A percentile compares a stretch with the other conserved stretches of the same genome.
Evolutionary conservation across 2,888 invertebrate genomes (phyloP).

Genomic region (Cremastobaeus sp.): DNA sequence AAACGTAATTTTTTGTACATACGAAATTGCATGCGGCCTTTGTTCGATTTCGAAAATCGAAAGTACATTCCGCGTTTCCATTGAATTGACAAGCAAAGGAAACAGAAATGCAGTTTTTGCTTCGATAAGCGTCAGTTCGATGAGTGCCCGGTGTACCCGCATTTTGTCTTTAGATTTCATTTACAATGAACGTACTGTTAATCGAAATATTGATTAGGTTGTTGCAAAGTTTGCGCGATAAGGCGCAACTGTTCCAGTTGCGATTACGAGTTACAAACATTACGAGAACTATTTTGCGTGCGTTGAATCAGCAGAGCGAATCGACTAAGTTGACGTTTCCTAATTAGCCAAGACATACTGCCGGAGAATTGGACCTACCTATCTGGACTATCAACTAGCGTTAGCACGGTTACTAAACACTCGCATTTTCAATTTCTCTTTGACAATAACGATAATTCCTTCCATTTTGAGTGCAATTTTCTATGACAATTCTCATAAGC

Average conservation of each 20-base stretch:
- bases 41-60: conserved; percentile 1
- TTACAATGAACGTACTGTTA: neutral
- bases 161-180: neutral
- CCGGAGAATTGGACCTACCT: conserved; percentile 12
- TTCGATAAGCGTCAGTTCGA: too few species aligned
- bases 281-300: too few species aligned
- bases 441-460: conserved; percentile 36
- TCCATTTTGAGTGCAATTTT: conserved; percentile 34
- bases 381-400: too few species aligned
- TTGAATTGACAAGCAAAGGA: neutral
- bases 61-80: neutral
- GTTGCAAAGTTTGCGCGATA: too few species aligned
- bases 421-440: conserved; percentile 20
- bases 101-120: too few species aligned
- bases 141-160: too few species aligned
- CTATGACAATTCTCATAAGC: neutral
- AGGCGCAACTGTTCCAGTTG: too few species aligned
- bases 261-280: too few species aligned
- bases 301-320: too few species aligned
- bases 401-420: neutral
- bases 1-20: conserved; percentile 9
- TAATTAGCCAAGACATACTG: conserved; percentile 11
- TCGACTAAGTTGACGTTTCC: too few species aligned
- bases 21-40: conserved; percentile 1
- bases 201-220: too few species aligned